A percentile compares a stretch with the other conserved stretches of the same genome.
Evolutionary conservation across 1,140 invertebrate genomes (phyloP).

Genomic region (Ptiloglossa arizonensis): DNA sequence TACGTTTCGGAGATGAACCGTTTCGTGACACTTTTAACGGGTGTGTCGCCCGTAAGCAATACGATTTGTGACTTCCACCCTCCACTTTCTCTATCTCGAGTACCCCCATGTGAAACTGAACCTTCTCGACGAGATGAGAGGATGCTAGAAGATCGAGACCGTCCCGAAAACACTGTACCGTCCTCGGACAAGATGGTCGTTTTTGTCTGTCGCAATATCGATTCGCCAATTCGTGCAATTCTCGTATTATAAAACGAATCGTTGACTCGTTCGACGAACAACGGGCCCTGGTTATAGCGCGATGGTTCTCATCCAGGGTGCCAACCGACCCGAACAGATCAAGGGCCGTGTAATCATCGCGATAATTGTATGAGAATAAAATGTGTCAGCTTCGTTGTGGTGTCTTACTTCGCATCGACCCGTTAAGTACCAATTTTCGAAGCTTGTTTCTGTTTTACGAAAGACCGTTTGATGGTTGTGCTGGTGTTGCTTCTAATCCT

Average conservation of each 20-base stretch:
- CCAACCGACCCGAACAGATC: no score
- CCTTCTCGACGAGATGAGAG: not conserved
- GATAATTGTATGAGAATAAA: conserved; percentile 35
- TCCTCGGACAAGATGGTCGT: not conserved
- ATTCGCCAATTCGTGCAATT: not conserved
- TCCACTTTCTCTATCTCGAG: no score
- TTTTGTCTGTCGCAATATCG: not conserved
- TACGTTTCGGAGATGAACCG: no score
- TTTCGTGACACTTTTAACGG: no score
- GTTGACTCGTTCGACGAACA: not conserved
- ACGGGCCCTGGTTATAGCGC: no score
- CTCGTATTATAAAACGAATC: not conserved
- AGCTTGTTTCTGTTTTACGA: not conserved
- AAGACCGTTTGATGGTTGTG: not conserved
- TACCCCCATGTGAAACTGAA: no score
- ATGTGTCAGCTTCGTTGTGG: conserved; percentile 50
- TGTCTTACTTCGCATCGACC: conserved; percentile 28
- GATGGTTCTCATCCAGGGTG: no score
- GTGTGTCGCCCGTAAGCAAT: no score
- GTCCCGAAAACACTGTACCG: not conserved
- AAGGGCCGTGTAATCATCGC: not conserved
- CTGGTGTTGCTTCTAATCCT: not conserved
- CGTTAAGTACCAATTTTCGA: conserved; percentile 9
- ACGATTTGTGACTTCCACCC: no score
- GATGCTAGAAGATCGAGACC: not conserved